A percentile compares a stretch with the other conserved stretches of the same genome.
These are phyloP conservation scores for Chionoecetes opilio DNA, from an alignment of 1,140 invertebrate species.

Conservation along the genomic window DNA sequence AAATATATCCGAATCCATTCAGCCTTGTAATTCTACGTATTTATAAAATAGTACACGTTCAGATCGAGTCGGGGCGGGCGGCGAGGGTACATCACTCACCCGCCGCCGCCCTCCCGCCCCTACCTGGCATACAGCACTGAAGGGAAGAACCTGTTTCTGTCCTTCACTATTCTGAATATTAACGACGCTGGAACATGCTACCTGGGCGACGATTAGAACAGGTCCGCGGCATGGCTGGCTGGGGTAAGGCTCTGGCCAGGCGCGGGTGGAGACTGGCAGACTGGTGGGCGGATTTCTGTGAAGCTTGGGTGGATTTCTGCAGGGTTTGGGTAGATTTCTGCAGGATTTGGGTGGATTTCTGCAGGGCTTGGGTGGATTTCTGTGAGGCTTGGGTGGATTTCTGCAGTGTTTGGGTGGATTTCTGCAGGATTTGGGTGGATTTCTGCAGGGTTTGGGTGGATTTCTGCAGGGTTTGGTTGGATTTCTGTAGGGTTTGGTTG, in stretches of 20 bases:
- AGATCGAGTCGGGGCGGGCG: background rate
- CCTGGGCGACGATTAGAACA: constrained; percentile 44
- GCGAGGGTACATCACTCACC: background rate
- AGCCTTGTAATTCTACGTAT: constrained; percentile 29
- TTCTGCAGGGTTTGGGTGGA: too few relatives aligned
- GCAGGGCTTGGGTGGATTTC: background rate
- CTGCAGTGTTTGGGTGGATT: too few relatives aligned
- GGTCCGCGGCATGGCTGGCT: background rate
- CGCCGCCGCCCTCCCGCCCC: background rate
- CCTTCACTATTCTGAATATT: constrained; percentile 47
- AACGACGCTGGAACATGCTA: constrained; percentile 43
- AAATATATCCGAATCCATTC: constrained; percentile 30
- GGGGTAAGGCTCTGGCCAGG: background rate
- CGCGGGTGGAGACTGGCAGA: background rate
- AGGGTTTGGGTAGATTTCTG: too few relatives aligned
- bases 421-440: too few relatives aligned
- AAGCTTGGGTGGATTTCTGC: too few relatives aligned
- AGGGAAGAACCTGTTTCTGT: constrained; percentile 41
- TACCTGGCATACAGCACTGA: constrained; percentile 12
- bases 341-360: too few relatives aligned
- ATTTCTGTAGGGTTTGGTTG: too few relatives aligned
- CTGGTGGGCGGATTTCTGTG: too few relatives aligned
- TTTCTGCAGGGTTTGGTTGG: too few relatives aligned
- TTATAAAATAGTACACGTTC: constrained; percentile 1
- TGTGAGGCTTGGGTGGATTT: too few relatives aligned